phyloP scores from a whole-genome alignment of 2,888 invertebrate genomes.

The Enoplolaimus lenunculus region DNA sequence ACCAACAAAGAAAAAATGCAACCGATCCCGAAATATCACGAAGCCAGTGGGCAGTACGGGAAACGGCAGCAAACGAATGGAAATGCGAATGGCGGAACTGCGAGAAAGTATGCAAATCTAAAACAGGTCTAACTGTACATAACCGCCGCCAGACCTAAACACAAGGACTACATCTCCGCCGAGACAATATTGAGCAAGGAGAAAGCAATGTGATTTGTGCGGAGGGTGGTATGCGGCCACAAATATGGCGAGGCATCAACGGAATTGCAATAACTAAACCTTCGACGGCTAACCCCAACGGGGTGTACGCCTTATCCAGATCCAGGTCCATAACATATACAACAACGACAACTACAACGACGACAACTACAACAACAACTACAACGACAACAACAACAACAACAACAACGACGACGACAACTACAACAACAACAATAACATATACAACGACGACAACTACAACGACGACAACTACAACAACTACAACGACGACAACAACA shows the following conservation, averaged over 20 bases:
- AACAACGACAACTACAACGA: too few species aligned
- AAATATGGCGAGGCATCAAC: too few species aligned
- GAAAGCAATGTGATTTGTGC: background rate
- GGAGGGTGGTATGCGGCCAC: background rate
- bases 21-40: background rate
- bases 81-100: background rate
- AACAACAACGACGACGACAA: too few species aligned
- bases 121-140: conserved; percentile 5
- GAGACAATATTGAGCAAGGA: background rate
- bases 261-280: background rate
- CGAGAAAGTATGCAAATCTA: conserved; percentile 2
- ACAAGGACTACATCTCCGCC: background rate
- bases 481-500: too few species aligned
- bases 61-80: background rate
- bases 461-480: too few species aligned
- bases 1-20: background rate
- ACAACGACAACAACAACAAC: too few species aligned
- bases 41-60: background rate
- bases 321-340: too few species aligned
- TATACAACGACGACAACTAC: too few species aligned
- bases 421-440: too few species aligned
- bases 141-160: background rate
- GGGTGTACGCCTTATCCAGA: background rate
- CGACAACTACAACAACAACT: too few species aligned
- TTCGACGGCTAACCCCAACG: conserved; percentile 3